Base-by-base conservation (phyloP, 2,113 vertebrate species). In the Chamaetylas fuelleborni region DNA sequence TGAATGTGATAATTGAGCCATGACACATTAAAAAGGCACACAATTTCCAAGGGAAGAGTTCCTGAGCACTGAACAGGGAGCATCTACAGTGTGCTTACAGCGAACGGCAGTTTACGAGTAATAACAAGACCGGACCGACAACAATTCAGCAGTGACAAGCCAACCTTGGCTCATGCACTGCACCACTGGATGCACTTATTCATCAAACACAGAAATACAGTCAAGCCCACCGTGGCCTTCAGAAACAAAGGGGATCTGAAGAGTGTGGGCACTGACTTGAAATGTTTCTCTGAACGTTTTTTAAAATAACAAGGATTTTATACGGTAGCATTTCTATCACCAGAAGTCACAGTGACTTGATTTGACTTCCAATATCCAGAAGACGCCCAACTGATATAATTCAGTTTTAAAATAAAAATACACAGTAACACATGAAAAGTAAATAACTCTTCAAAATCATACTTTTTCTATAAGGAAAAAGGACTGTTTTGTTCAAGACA, bases 1-100 rank as follows among this genome's bases (percentile, higher is more conserved):
- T 38, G 7, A 97, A 97, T 79, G 95, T 82, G 95, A 96, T 96
- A 97, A 97, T 97, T 96, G 96, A 98, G 95, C 88, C 95, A 94
- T 96, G 96, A 97, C 96, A 94, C 96, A 95, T 96, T 94, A 95
- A 95, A 96, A 96, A 96, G 89, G 87, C 95, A 90, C 92, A 92
- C 88, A 54, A 53, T 96, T 95, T 97, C 76, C 74, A 93, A 91
- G 79, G 61, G 93, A 96, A 73, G 92, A 81, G 67, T 86, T 96
- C 82, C 91, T 88, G 87, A 96, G 92, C 90, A 57, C 82, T 94
- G 40, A 80, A 70, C 54, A 69, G 84, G 79, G 57, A 93, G 66
- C 54, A 90, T 91, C 88, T 65, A 81, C 11, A 81, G 76, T 9
- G 62, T 88, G 88, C 84, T 91, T 81, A 88, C 47, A 76, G 82